A percentile compares a stretch with the other conserved stretches of the same genome.
Evolutionary conservation across 2,113 vertebrate genomes (phyloP).

Genomic region (Candoia aspera): DNA sequence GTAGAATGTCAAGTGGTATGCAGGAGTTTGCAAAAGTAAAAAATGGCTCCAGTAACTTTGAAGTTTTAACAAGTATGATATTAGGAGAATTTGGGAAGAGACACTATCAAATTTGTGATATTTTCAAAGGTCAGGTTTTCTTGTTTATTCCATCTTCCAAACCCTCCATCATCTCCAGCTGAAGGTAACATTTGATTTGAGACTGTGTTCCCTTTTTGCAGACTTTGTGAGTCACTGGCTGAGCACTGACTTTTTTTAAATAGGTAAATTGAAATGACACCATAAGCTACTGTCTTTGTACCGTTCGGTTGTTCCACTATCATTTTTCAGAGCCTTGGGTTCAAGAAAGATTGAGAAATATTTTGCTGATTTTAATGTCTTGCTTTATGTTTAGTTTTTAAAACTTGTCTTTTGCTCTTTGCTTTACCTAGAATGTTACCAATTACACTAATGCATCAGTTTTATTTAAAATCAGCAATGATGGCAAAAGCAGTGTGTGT

Average conservation of each 20-base stretch:
- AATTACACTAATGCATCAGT: background rate
- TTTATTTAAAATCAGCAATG: background rate
- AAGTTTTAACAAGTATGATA: conserved; percentile 48
- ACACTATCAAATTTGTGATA: conserved; percentile 60
- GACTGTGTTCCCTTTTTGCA: background rate
- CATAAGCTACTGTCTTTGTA: background rate
- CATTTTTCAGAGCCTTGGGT: background rate
- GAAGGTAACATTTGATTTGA: background rate
- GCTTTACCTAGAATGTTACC: background rate
- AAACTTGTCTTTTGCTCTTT: background rate
- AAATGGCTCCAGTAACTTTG: conserved; percentile 31
- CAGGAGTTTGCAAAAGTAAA: conserved; percentile 22
- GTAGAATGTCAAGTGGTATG: rapidly evolving
- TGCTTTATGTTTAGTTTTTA: background rate
- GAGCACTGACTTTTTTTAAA: background rate
- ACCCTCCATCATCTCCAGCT: background rate
- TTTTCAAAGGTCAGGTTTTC: conserved; percentile 50
- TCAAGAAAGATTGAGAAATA: too few relatives aligned
- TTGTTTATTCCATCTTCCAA: conserved; percentile 2
- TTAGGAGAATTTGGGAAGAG: conserved; percentile 35
- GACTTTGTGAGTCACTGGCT: background rate
- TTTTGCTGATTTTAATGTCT: background rate
- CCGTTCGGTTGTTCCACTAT: background rate
- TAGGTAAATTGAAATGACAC: background rate
- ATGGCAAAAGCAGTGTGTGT: background rate